These are phyloP conservation scores for Eutrigla gurnardus DNA, from an alignment of 2,797 vertebrate species.

Conservation along the genomic window DNA sequence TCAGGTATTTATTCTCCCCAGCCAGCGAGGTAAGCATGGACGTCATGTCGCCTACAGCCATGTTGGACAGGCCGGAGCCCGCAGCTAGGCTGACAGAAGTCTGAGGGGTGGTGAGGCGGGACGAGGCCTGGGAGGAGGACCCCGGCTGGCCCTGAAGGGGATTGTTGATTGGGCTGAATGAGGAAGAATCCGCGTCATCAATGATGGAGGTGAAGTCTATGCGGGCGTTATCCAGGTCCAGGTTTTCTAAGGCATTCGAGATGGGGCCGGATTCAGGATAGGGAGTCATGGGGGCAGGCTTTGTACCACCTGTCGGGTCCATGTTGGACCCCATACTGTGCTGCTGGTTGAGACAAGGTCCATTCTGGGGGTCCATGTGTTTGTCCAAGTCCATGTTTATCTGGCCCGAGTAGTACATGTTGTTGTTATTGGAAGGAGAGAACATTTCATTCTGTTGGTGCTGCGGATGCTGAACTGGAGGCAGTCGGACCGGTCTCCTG, in stretches of 20 bases:
- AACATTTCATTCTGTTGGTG: constrained; percentile 81
- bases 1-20: constrained; percentile 97
- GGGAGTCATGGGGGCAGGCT: constrained; percentile 81
- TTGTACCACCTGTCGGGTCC: constrained; percentile 76
- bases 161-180: constrained; percentile 83
- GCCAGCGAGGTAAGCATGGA: constrained; percentile 95
- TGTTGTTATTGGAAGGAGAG: constrained; percentile 75
- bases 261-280: constrained; percentile 88
- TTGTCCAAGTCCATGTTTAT: constrained; percentile 83
- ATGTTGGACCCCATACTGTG: constrained; percentile 78
- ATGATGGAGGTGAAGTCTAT: constrained; percentile 98
- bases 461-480: constrained; percentile 79
- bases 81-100: constrained; percentile 84
- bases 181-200: constrained; percentile 89
- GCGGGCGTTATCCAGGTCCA: constrained; percentile 96
- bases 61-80: constrained; percentile 89
- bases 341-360: constrained; percentile 86
- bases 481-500: constrained; percentile 78
- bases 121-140: constrained; percentile 85
- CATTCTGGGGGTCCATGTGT: constrained; percentile 78
- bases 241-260: constrained; percentile 92
- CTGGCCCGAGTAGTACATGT: constrained; percentile 85
- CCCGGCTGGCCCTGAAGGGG: constrained; percentile 72
- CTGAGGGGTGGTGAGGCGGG: constrained; percentile 86
- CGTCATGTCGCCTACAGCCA: constrained; percentile 98